These are phyloP conservation scores for Apodemia mormo DNA, from an alignment of 2,888 invertebrate genomes.

Conservation along the genomic window DNA sequence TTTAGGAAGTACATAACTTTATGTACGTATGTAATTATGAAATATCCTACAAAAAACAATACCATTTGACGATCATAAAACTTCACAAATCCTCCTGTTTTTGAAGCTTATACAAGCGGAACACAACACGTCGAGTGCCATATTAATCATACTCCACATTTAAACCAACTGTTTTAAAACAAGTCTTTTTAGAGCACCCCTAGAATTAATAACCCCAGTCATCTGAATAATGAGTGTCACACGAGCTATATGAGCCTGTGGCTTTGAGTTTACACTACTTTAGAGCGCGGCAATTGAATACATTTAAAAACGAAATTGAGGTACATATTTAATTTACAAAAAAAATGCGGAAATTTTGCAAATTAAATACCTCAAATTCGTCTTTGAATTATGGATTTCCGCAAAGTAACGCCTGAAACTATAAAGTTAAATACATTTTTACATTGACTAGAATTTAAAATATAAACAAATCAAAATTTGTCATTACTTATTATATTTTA, in stretches of 20 bases:
- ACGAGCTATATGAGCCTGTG: constrained; percentile 6
- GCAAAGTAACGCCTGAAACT: too few species aligned
- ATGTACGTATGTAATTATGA: neutral
- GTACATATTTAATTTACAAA: too few species aligned
- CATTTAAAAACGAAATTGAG: too few species aligned
- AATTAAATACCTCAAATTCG: too few species aligned
- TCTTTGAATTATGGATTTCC: too few species aligned
- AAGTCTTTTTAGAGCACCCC: constrained; percentile 15
- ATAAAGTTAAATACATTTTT: neutral
- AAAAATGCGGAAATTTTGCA: too few species aligned
- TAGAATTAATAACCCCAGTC: constrained; percentile 15
- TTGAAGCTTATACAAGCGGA: constrained; percentile 16
- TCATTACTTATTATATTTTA: too few species aligned
- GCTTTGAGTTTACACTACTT: neutral
- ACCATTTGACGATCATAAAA: neutral
- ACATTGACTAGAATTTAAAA: constrained; percentile 29
- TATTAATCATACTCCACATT: constrained; percentile 14
- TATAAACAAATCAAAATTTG: too few species aligned
- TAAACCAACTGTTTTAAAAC: constrained; percentile 18
- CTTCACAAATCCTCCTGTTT: constrained; percentile 2
- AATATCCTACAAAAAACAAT: neutral
- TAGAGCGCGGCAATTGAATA: neutral
- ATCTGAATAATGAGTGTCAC: constrained; percentile 14
- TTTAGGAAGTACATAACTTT: neutral
- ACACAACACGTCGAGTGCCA: constrained; percentile 10